Evolutionary conservation across 2,113 vertebrate genomes (phyloP), one percentile per base, ranked within the genome.

Genomic region (Probosciger aterrimus): DNA sequence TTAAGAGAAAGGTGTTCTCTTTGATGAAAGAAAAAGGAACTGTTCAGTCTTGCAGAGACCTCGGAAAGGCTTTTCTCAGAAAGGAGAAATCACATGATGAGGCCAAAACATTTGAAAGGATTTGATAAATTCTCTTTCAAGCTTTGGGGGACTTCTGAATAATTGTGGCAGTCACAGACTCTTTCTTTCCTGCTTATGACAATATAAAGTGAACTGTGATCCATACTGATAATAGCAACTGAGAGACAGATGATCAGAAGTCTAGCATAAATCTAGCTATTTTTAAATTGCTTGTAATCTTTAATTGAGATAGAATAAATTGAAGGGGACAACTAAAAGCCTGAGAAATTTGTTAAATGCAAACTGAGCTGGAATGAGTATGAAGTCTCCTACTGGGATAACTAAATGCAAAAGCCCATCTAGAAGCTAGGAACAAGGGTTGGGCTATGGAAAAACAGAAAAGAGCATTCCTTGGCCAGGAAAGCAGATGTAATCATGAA

Each of bases 361-460:
- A 70, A 79, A 49, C 37, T 12, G 31, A 69, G 6, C 74, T 91
- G 78, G 44, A 85, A 50, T 74, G 23, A 80, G 18, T 59, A 35
- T 70, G 16, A 71, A 71, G 47, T 96, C 60, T 95, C 71, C 77
- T 86, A 20, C 18, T 50, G 55, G 90, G 71, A 93, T 33, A 88
- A 44, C 39, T 88, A 18, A 94, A 88, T 78, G 33, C 64, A 86
- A 90, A 94, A 92, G n/a, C 60, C 19, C 4, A 7, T 90, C 86
- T 93, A 71, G 53, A 86, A 75, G 57, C 37, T 94, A 57, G 65
- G 49, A 95, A 82, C 11, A 88, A 89, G 86, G 77, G 80, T 11
- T 94, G 92, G 91, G 81, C 80, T 76, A 35, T 4, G 62, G 94
- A 94, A 95, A 93, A 96, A 76, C 14, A 96, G 69, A 95, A 86